Base-by-base conservation (phyloP, 92 coral and sea anemone genomes). In the Epizoanthus stellaris region DNA sequence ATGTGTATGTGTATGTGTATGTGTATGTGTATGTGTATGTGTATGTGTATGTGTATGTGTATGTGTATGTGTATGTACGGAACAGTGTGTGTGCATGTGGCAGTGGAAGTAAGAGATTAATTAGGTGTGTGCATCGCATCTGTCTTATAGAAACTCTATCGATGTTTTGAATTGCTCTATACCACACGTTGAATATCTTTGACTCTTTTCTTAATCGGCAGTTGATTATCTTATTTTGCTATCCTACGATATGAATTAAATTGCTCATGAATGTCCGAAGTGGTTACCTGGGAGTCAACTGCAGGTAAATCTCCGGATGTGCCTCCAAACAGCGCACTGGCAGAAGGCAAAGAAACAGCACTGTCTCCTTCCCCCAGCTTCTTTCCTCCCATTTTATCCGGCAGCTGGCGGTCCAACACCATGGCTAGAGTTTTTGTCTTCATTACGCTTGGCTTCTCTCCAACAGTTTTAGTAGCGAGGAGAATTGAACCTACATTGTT, bases 361-460 rank as follows among this genome's bases (percentile, higher is more conserved):
- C 86, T 94, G 56, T 85, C 86, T 5, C 95, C 98, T 52, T 94
- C 89, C 3, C 95, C 93, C 15, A 94, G 81, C 64, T 82, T 94
- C 82, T 94, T 94, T 54, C 92, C 91, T 47, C 98, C 95, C 95
- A 94, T 94, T 69, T 94, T 91, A 15, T 95, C 85, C 59, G 95
- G 91, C 61, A 73, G 69, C 74, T 94, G 98, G 40, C 98, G 91
- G 87, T 94, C 98, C 86, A 94, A 57, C 23, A 94, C 68, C 70
- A 94, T 54, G 5, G 85, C 94, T 60, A 94, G 53, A 36, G 91
- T 83, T 67, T 87, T 94, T 39, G 98, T 94, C 71, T 94, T 94
- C 86, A 94, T 87, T 16, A 75, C 86, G n/a, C 87, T 89, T 62
- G 97, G 98, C 53, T 88, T 73, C 70, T 91, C 95, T 14, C 96